A percentile compares a stretch with the other conserved stretches of the same genome.
These are phyloP conservation scores for Lindbergichthys nudifrons DNA, from an alignment of 2,797 vertebrate species.

Conservation along the genomic window DNA sequence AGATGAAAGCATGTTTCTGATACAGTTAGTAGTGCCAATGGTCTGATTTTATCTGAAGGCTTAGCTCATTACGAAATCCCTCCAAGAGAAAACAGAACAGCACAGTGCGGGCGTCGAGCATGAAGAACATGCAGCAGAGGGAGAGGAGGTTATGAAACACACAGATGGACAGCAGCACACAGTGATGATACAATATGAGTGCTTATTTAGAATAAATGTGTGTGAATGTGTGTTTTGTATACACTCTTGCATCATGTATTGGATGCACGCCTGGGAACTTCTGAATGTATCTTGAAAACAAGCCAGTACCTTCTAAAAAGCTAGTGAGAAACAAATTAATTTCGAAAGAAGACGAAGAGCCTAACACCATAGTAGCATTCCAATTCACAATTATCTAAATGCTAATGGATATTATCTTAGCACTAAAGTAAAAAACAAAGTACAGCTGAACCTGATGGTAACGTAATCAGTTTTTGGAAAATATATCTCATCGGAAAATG, in stretches of 20 bases:
- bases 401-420: neutral
- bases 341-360: neutral
- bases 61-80: slow-evolving; percentile 33
- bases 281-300: slow-evolving; percentile 5
- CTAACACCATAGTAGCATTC: no score
- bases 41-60: slow-evolving; percentile 26
- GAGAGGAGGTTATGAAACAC: slow-evolving; percentile 3
- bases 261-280: neutral
- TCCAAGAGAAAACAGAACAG: slow-evolving; percentile 5
- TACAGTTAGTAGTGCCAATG: slow-evolving; percentile 6
- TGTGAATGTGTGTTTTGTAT: neutral
- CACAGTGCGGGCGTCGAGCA: slow-evolving; percentile 2
- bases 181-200: neutral
- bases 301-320: neutral
- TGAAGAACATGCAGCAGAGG: neutral
- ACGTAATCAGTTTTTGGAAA: neutral
- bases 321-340: slow-evolving; percentile 3
- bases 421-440: neutral
- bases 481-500: neutral
- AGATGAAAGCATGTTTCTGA: slow-evolving; percentile 31
- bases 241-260: neutral
- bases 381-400: neutral
- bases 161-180: slow-evolving; percentile 5
- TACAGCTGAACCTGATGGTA: no score
- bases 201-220: slow-evolving; percentile 14